phyloP scores from a whole-genome alignment of 1,140 invertebrate genomes.

The Hypsibius dujardini region DNA sequence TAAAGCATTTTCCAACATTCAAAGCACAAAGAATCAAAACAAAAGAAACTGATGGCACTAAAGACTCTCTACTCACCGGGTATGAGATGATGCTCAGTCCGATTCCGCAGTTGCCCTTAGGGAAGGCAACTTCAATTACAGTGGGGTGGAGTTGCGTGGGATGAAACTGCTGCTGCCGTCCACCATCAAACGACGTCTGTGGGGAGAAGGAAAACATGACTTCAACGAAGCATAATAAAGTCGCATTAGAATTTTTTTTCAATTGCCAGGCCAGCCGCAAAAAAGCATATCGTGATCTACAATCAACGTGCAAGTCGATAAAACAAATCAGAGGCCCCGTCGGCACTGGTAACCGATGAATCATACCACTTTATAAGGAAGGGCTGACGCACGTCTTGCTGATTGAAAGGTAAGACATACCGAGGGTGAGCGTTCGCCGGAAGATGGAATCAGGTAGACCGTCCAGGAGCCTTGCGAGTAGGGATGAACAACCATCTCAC shows the following conservation, averaged over 20 bases:
- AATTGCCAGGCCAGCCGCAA: too few relatives aligned
- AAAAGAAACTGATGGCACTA: too few relatives aligned
- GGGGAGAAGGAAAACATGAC: neutral
- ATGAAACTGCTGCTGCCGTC: neutral
- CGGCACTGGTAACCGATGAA: neutral
- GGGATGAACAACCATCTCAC: conserved; percentile 67
- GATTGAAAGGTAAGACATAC: conserved; percentile 23
- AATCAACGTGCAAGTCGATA: neutral
- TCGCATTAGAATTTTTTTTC: too few relatives aligned
- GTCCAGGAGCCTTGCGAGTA: conserved; percentile 81
- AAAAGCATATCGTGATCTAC: too few relatives aligned
- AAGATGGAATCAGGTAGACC: conserved; percentile 55
- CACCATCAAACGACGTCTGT: conserved; percentile 15
- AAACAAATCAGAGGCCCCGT: neutral
- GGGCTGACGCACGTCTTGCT: conserved; percentile 23
- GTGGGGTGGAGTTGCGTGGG: conserved; percentile 25
- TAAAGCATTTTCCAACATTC: too few relatives aligned
- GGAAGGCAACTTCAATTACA: conserved; percentile 29
- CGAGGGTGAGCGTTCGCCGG: conserved; percentile 8
- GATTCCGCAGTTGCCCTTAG: conserved; percentile 33
- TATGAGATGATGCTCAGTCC: conserved; percentile 34
- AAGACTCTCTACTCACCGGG: conserved; percentile 29
- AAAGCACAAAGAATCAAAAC: too few relatives aligned
- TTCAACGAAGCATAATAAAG: too few relatives aligned
- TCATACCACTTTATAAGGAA: conserved; percentile 17